phyloP scores from a whole-genome alignment of 2,797 vertebrate genomes.

The Lycodopsis pacificus region DNA sequence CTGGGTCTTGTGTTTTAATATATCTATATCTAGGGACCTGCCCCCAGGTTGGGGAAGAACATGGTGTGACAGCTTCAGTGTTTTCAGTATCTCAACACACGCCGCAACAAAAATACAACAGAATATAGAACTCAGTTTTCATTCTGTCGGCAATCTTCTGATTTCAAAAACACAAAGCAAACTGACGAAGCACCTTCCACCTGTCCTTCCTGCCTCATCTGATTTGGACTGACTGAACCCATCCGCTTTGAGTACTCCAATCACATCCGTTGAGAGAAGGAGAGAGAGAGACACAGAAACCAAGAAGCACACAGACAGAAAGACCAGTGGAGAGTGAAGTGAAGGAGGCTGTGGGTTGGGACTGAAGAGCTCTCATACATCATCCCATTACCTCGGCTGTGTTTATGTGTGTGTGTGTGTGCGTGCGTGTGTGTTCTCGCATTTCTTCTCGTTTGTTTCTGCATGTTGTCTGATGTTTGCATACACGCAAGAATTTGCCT shows the following conservation, averaged over 20 bases:
- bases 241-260: constrained; percentile 27
- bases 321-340: constrained; percentile 53
- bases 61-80: too few relatives aligned
- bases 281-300: not conserved
- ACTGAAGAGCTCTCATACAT: constrained; percentile 76
- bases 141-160: constrained; percentile 5
- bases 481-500: constrained; percentile 2
- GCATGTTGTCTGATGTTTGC: constrained; percentile 10
- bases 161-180: constrained; percentile 39
- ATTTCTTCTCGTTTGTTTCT: constrained; percentile 21
- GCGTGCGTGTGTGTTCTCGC: constrained; percentile 16
- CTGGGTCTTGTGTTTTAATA: not conserved
- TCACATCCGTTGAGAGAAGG: constrained; percentile 19
- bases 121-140: not conserved
- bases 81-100: not conserved
- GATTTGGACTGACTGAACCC: constrained; percentile 32
- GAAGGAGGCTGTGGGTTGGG: constrained; percentile 38
- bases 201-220: constrained; percentile 21
- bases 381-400: constrained; percentile 68
- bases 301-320: constrained; percentile 13
- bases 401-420: not conserved
- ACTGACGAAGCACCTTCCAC: constrained; percentile 27
- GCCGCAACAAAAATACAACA: not conserved
- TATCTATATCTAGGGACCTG: not conserved
- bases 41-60: not conserved